A percentile compares a stretch with the other conserved stretches of the same genome.
Evolutionary conservation across 2,113 vertebrate species (phyloP).

Genomic region (Nycticebus coucang): DNA sequence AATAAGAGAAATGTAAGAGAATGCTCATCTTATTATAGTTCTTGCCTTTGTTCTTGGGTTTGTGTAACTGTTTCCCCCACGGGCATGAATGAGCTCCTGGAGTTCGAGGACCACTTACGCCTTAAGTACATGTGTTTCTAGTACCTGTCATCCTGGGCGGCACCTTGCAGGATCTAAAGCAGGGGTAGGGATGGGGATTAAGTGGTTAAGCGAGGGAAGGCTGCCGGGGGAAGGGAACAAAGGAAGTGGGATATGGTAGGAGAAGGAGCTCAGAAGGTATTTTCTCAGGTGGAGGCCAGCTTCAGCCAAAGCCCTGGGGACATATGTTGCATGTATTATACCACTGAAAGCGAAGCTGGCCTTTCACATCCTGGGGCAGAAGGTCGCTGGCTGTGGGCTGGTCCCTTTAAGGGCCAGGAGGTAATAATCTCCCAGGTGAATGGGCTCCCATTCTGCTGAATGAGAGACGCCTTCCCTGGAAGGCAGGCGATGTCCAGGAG

Average conservation of each 20-base stretch:
- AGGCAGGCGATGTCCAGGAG: not conserved
- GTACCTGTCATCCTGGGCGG: not conserved
- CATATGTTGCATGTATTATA: fast-evolving
- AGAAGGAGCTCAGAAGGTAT: fast-evolving
- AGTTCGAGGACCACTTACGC: not conserved
- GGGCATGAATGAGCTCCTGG: not conserved
- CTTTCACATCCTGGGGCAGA: not conserved
- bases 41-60: not conserved
- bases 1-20: not conserved
- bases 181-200: not conserved
- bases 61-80: not conserved
- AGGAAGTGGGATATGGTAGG: too few species aligned
- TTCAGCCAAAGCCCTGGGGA: fast-evolving
- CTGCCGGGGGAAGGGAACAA: fast-evolving
- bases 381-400: not conserved
- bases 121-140: not conserved
- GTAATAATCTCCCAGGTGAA: not conserved
- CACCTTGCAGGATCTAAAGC: not conserved
- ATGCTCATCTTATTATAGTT: fast-evolving
- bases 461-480: not conserved
- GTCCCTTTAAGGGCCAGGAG: fast-evolving
- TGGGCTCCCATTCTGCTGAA: too few species aligned
- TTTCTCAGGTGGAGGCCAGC: not conserved
- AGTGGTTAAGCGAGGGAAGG: fast-evolving
- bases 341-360: too few species aligned